Evolutionary conservation across 2,888 invertebrate genomes (phyloP), one percentile per base, ranked within the genome.

Genomic region (Nasonia oneida): DNA sequence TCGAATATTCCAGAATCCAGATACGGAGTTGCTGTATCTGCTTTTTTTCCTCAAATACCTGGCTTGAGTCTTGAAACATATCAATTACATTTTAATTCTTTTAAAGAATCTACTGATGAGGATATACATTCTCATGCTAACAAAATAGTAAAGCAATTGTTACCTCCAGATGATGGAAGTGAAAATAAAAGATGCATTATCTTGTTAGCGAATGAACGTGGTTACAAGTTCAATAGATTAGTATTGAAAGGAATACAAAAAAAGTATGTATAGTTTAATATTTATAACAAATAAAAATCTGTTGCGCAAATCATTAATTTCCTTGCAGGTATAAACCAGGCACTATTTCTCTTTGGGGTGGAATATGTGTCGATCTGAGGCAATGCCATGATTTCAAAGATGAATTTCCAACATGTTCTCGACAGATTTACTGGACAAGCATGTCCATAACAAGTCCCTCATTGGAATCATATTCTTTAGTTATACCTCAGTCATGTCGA

Each of bases 401-500:
- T 81, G 50, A 61, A 8, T 61, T 23, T 39, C 73, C 70, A 70
- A 67, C 15, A 67, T 86, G n/a, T 89, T 89, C 86, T 84, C 80
- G 57, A 67, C 70, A 33, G 8, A 29, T 10, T 33, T 88, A 23
- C 15, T 89, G 91, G 83, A 50, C 90, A 39, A 91, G 85, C 4
- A 85, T 93, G 64, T 85, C 87, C 29, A 85, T 93, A 75, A 89
- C 89, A 37, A 91, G 92, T 74, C 75, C 89, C 14, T 87, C 87
- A 6, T 88, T 93, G n/a, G 88, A 90, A 53, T 89, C 91, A 10
- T 93, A 92, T 92, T 92, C 93, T 1, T 86, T 90, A 5, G 87
- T 93, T 6, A 71, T 93, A 3, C 87, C 88, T 18, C 76, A 70
- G 15, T 83, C 37, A 14, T 90, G 87, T 75, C 78, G 86, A 0